Evolutionary conservation across 2,888 invertebrate species (phyloP), one percentile per base, ranked within the genome.

Genomic region (Cenopis cana): DNA sequence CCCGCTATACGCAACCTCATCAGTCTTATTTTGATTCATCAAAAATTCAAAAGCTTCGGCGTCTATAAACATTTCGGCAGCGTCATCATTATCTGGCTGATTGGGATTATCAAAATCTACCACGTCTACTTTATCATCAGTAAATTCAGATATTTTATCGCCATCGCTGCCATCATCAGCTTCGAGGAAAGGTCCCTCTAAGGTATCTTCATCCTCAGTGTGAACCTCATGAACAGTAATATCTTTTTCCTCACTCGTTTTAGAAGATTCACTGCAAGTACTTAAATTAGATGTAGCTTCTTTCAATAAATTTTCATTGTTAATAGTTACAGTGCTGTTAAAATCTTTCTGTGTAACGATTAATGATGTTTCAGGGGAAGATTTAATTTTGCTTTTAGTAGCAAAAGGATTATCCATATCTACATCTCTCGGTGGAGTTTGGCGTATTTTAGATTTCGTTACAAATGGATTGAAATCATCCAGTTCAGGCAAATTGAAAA

Each of bases 191-290:
- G 93, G 92, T 11, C 91, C 93, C 80, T 93, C 93, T 56, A 88
- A 75, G 9, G 93, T 93, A 74, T 93, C 93, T 80, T 93, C 93
- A 74, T 91, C 90, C 82, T 93, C 93, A 17, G 93, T 93, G 66
- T 88, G 81, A 4, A 89, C 74, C 80, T 91, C 90, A 68, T 75
- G 77, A 3, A 85, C 76, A n/a, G 89, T 87, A n/a, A 55, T 36
- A 75, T 89, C 82, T 76, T 78, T 85, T 14, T 86, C 85, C 68
- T 86, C 84, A 41, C 81, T 81, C 52, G 74, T 74, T 79, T 83
- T 88, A 11, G 87, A 88, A 18, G 85, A 87, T 69, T 74, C 78
- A 68, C 86, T 85, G 59, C 75, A 77, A 70, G 79, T 79, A 75
- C 78, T 85, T 18, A 78, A 64, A 75, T 86, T 81, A 18, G 65